Base-by-base conservation (phyloP, 2,888 invertebrate species). In the Aethes cnicana region DNA sequence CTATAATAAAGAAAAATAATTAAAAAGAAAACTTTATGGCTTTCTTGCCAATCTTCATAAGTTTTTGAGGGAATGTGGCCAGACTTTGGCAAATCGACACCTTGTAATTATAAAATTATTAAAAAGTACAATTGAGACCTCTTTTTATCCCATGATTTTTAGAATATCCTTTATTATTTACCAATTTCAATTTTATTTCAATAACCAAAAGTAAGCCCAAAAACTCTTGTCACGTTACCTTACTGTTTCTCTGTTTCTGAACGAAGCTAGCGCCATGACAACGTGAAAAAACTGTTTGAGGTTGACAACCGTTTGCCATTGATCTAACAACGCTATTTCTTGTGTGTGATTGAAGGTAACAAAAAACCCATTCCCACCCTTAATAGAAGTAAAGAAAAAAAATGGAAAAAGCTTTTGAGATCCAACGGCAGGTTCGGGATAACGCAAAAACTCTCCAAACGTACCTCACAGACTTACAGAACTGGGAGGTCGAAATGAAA, bases 401-500 rank as follows among this genome's bases (percentile, higher is more conserved):
- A 71, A 91, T 92, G 91, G 90, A 93, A 61, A 90, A 92, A 76
- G 91, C 93, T 56, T 77, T 94, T 60, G 77, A 92, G 56, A 75
- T 96, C 54, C 95, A 95, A 82, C 92, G 92, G 69, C 92, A 95
- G 77, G 89, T 94, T 52, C 91, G 91, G 61, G 92, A 95, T 65
- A 96, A 95, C 83, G 91, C 92, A 17, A 91, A 92, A 58, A 94
- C 94, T 68, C 80, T 95, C 46, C 91, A 93, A 65, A 91, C 89
- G 59, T 95, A 92, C 80, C 86, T 94, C 75, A 91, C 92, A 61
- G 96, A 95, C 71, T 84, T 96, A 69, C 92, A 93, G 74, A 90
- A 89, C 72, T 94, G 94, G 94, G 93, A 94, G 66, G 80, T 90
- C 42, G 92, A 94, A 74, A 94, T 95, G 93, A 94, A 93, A 82